A percentile compares a stretch with the other conserved stretches of the same genome.
phyloP scores from a whole-genome alignment of 2,888 invertebrate species.

The Lapara coniferarum region DNA sequence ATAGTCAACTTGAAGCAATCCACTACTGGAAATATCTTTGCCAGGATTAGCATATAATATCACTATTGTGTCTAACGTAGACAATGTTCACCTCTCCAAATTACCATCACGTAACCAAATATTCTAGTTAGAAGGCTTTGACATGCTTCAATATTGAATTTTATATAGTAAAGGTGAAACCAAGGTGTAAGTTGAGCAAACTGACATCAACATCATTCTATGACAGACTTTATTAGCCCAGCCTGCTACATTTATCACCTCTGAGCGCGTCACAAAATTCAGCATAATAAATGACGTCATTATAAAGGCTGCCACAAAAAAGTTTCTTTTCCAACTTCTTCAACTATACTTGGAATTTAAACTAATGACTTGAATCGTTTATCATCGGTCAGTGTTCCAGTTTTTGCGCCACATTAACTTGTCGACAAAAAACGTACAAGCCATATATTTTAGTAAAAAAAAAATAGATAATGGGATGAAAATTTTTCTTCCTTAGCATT shows the following conservation, averaged over 20 bases:
- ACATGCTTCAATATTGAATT: too few relatives aligned
- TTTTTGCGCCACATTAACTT: conserved; percentile 25
- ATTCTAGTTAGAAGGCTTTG: too few relatives aligned
- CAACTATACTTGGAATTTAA: conserved; percentile 15
- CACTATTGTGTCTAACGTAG: too few relatives aligned
- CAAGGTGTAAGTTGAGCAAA: not conserved
- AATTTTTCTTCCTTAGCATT: not conserved
- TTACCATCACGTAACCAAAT: too few relatives aligned
- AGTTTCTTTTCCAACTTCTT: conserved; percentile 20
- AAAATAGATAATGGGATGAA: not conserved
- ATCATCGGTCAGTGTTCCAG: conserved; percentile 2
- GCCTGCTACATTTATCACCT: not conserved
- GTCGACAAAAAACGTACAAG: not conserved
- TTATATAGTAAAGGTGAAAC: not conserved
- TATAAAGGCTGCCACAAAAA: conserved; percentile 17
- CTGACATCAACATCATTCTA: not conserved
- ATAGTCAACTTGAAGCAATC: too few relatives aligned
- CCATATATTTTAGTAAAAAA: conserved; percentile 10
- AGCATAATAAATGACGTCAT: conserved; percentile 18
- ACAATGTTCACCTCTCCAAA: too few relatives aligned
- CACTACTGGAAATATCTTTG: too few relatives aligned
- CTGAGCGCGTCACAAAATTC: not conserved
- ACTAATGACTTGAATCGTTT: conserved; percentile 15
- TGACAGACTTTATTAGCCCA: not conserved
- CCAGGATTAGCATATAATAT: too few relatives aligned